A percentile compares a stretch with the other conserved stretches of the same genome.
phyloP scores from a whole-genome alignment of 2,113 vertebrate species.

The Promerops cafer region DNA sequence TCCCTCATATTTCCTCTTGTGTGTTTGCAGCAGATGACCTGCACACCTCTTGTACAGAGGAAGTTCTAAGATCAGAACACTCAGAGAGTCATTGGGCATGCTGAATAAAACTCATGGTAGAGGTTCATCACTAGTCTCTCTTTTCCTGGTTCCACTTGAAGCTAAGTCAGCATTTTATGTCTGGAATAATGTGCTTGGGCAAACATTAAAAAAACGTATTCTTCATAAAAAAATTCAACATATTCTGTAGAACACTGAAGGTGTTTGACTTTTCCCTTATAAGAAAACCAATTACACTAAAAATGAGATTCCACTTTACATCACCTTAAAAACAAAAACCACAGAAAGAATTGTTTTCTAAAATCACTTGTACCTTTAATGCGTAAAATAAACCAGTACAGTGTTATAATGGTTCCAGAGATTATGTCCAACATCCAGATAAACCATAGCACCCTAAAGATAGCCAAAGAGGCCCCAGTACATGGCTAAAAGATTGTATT shows the following conservation, averaged over 20 bases:
- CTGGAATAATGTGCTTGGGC: neutral
- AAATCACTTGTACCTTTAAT: neutral
- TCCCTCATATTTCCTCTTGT: neutral
- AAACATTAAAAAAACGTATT: neutral
- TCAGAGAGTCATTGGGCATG: neutral
- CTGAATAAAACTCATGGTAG: neutral
- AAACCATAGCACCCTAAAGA: neutral
- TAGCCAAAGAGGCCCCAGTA: neutral
- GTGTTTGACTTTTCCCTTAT: neutral
- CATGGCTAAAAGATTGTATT: neutral
- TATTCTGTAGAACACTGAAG: neutral
- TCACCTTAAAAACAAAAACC: neutral
- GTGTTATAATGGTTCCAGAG: neutral
- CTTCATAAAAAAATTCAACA: neutral
- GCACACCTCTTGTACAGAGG: neutral
- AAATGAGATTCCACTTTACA: neutral
- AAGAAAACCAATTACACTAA: neutral
- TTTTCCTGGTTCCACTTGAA: neutral
- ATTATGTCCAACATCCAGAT: neutral
- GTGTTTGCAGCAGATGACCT: neutral
- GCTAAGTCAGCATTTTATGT: neutral
- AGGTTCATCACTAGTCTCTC: neutral
- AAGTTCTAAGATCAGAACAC: neutral
- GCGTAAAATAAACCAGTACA: neutral
- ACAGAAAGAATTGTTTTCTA: neutral